These are phyloP conservation scores for Ischnura elegans DNA, from an alignment of 2,888 invertebrate genomes.

Conservation along the genomic window DNA sequence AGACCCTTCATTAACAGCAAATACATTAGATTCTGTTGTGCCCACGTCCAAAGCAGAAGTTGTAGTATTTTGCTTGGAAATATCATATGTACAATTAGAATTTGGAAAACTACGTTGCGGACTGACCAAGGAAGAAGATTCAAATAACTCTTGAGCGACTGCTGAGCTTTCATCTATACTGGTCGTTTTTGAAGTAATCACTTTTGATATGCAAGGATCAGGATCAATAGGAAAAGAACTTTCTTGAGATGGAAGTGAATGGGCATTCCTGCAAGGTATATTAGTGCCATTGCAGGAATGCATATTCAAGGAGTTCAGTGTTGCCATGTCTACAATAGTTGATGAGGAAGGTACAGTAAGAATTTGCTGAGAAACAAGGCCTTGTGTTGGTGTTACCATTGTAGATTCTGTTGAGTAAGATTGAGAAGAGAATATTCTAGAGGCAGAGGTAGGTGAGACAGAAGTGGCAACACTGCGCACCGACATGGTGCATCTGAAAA, in stretches of 20 bases:
- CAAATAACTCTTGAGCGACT: not conserved
- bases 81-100: not conserved
- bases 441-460: conserved; percentile 60
- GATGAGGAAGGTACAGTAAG: conserved; percentile 46
- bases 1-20: not conserved
- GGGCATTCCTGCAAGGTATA: conserved; percentile 52
- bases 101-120: not conserved
- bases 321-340: conserved; percentile 65
- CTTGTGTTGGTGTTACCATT: conserved; percentile 32
- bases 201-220: conserved; percentile 34
- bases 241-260: conserved; percentile 55
- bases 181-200: not conserved
- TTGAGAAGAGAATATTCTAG: conserved; percentile 44
- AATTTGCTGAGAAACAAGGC: conserved; percentile 35
- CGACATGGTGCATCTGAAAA: conserved; percentile 65
- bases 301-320: conserved; percentile 58
- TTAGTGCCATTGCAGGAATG: conserved; percentile 43
- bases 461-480: conserved; percentile 67
- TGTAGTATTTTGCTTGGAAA: not conserved
- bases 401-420: conserved; percentile 40
- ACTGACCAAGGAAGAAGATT: conserved; percentile 34
- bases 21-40: not conserved
- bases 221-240: conserved; percentile 41
- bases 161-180: not conserved
- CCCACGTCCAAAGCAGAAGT: not conserved